A percentile compares a stretch with the other conserved stretches of the same genome.
These are phyloP conservation scores for Sinodicranocentrus sp. DNA, from an alignment of 2,888 invertebrate genomes.

Conservation along the genomic window DNA sequence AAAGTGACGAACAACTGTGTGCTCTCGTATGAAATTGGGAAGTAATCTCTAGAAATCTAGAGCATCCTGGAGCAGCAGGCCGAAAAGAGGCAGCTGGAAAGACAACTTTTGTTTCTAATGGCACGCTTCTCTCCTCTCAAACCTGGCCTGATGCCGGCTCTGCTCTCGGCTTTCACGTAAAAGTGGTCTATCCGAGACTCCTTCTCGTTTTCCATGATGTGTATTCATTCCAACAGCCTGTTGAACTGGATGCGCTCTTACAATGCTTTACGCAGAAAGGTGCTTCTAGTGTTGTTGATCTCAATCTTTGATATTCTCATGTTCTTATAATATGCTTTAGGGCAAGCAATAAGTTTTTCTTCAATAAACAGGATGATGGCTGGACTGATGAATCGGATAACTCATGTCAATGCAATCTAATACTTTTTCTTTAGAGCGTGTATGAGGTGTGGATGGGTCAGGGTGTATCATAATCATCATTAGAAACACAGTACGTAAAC, in stretches of 20 bases:
- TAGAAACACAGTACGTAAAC: background rate
- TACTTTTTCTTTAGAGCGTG: background rate
- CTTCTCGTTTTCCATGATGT: background rate
- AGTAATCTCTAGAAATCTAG: conserved; percentile 34
- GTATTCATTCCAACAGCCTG: conserved; percentile 32
- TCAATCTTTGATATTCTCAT: conserved; percentile 10
- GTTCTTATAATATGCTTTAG: background rate
- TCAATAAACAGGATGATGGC: conserved; percentile 1
- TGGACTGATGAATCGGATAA: background rate
- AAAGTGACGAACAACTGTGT: conserved; percentile 11
- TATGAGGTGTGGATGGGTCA: conserved; percentile 6
- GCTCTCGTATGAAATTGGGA: too few species aligned
- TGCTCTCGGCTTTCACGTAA: too few species aligned
- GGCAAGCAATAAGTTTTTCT: background rate
- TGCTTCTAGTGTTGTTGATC: conserved; percentile 20
- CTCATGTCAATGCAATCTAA: background rate
- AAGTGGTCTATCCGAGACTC: too few species aligned
- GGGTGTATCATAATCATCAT: background rate
- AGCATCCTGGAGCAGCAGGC: conserved; percentile 51
- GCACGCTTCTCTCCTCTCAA: conserved; percentile 60
- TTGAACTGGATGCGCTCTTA: conserved; percentile 44
- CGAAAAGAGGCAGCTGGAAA: conserved; percentile 38
- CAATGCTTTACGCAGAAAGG: background rate
- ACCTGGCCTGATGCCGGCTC: background rate
- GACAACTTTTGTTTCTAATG: conserved; percentile 27